A percentile compares a stretch with the other conserved stretches of the same genome.
These are phyloP conservation scores for Vicugna pacos DNA, from an alignment of 2,113 vertebrate species.

Conservation along the genomic window DNA sequence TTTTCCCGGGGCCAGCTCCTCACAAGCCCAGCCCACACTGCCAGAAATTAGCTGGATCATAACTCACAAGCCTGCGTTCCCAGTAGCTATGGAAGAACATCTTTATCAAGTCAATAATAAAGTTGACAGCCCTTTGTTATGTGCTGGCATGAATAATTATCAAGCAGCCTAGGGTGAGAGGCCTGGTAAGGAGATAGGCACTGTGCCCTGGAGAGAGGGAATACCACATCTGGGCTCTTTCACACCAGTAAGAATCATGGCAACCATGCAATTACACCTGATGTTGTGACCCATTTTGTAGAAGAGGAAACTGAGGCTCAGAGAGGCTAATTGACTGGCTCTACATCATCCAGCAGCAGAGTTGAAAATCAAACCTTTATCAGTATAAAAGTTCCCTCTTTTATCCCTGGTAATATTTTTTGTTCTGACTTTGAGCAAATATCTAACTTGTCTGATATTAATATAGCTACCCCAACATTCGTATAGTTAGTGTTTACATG, in stretches of 20 bases:
- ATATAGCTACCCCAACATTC: neutral
- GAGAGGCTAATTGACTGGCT: neutral
- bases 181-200: neutral
- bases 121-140: conserved; percentile 75
- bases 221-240: neutral
- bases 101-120: conserved; percentile 64
- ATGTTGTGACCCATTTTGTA: neutral
- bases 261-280: neutral
- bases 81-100: conserved; percentile 56
- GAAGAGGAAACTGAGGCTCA: conserved; percentile 1
- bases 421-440: neutral
- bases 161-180: conserved; percentile 55
- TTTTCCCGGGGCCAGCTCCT: neutral
- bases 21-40: neutral
- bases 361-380: neutral
- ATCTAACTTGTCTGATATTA: neutral
- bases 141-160: conserved; percentile 77
- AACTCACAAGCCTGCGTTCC: conserved; percentile 75
- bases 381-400: neutral
- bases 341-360: neutral
- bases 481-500: neutral
- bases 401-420: neutral
- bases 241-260: neutral
- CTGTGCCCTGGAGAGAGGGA: conserved; percentile 8
- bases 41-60: conserved; percentile 8